Evolutionary conservation across 2,888 invertebrate species (phyloP).

Genomic region (Cerastis rubricosa): DNA sequence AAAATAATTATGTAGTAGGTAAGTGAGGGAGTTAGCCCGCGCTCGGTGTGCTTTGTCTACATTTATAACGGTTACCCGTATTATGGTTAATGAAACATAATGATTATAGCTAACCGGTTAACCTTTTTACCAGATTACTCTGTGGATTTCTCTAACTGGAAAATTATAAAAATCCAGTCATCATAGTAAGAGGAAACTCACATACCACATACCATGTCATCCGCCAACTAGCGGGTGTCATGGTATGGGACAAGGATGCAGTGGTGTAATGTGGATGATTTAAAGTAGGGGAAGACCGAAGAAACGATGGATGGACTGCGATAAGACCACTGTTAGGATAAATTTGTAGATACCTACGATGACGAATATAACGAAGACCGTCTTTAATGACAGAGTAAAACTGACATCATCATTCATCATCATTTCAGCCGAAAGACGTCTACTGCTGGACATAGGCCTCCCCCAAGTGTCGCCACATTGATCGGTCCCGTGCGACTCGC

Average conservation of each 20-base stretch:
- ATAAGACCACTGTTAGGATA: background rate
- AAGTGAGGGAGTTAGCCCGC: background rate
- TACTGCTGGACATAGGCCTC: too few relatives aligned
- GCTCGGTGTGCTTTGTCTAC: background rate
- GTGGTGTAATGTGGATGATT: background rate
- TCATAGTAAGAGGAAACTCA: background rate
- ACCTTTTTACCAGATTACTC: background rate
- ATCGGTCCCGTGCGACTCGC: too few relatives aligned
- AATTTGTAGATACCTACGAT: background rate
- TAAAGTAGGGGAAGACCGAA: background rate
- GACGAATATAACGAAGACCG: background rate
- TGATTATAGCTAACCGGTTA: background rate
- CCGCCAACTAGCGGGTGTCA: background rate
- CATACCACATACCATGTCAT: too few relatives aligned
- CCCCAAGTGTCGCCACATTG: too few relatives aligned
- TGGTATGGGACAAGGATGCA: background rate
- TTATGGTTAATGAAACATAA: background rate
- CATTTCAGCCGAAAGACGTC: too few relatives aligned
- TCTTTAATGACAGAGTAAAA: conserved; percentile 3
- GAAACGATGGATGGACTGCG: background rate
- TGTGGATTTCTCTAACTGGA: background rate
- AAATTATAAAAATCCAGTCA: background rate
- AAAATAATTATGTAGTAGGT: background rate
- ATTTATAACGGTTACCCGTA: background rate
- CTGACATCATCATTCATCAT: too few relatives aligned